These are phyloP conservation scores for Lates calcarifer DNA, from an alignment of 2,113 vertebrate genomes.

Conservation along the genomic window DNA sequence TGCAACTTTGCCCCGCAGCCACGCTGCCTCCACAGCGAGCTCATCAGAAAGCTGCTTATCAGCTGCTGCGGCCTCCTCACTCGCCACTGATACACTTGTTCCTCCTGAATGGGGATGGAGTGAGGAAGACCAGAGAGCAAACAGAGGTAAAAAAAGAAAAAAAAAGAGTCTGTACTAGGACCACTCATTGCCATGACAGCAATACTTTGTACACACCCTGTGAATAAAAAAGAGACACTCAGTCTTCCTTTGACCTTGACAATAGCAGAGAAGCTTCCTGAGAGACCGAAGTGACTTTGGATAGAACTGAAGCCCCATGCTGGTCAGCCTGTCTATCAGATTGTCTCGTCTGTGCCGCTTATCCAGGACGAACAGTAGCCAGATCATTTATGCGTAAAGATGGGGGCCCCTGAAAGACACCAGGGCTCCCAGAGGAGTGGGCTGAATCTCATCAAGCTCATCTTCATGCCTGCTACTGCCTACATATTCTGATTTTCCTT, in stretches of 20 bases:
- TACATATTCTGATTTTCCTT: conserved; percentile 30
- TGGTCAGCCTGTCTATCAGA: conserved; percentile 71
- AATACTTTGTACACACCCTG: conserved; percentile 17
- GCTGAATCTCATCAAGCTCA: conserved; percentile 45
- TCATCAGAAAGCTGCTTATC: conserved; percentile 74
- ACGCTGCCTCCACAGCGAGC: conserved; percentile 24
- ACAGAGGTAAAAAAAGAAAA: conserved; percentile 28
- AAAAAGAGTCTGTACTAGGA: conserved; percentile 13
- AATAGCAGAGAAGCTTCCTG: conserved; percentile 45
- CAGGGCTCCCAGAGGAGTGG: conserved; percentile 35
- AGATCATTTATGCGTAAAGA: conserved; percentile 59
- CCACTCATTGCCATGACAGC: conserved; percentile 60
- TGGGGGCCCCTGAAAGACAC: conserved; percentile 27
- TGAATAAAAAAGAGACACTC: conserved; percentile 57
- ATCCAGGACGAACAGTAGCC: conserved; percentile 31
- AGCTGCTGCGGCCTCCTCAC: conserved; percentile 34
- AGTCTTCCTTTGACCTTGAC: conserved; percentile 66
- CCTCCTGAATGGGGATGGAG: conserved; percentile 35
- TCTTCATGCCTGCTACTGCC: conserved; percentile 37
- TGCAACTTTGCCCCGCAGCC: conserved; percentile 56
- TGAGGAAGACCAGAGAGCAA: conserved; percentile 42
- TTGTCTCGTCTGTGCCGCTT: conserved; percentile 51
- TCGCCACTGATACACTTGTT: conserved; percentile 58
- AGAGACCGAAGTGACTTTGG: conserved; percentile 55
- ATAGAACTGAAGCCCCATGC: conserved; percentile 51